Evolutionary conservation across 2,113 vertebrate genomes (phyloP).

Genomic region (Perognathus longimembris): DNA sequence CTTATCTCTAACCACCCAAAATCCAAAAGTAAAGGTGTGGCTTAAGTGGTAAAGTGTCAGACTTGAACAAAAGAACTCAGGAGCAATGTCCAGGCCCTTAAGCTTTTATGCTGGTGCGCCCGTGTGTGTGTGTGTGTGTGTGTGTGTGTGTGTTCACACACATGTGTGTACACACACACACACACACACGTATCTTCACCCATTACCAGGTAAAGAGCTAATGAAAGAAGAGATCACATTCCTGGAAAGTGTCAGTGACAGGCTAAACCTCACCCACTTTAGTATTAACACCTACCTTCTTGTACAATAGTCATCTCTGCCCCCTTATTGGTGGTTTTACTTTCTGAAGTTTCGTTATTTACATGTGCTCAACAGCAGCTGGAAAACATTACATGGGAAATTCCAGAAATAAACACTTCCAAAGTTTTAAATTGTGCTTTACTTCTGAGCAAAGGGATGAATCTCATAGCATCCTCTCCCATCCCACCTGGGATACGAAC

Average conservation of each 20-base stretch:
- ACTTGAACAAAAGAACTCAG: too few relatives aligned
- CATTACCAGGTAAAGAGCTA: neutral
- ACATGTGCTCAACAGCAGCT: neutral
- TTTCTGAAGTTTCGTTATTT: neutral
- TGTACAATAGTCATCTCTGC: neutral
- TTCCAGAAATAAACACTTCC: neutral
- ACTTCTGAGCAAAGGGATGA: neutral
- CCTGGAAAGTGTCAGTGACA: neutral
- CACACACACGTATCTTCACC: too few relatives aligned
- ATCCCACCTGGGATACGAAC: neutral
- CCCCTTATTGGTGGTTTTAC: neutral
- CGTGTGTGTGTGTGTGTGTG: too few relatives aligned
- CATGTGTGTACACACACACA: too few relatives aligned
- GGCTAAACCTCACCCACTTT: too few relatives aligned
- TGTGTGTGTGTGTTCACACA: too few relatives aligned
- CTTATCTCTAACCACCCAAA: too few relatives aligned
- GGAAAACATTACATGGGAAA: neutral
- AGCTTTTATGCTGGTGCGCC: too few relatives aligned
- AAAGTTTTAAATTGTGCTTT: neutral
- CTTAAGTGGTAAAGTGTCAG: too few relatives aligned
- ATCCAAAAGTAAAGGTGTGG: too few relatives aligned
- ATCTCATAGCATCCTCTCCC: too few relatives aligned
- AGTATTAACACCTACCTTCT: neutral
- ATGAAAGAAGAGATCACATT: neutral
- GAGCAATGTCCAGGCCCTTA: too few relatives aligned